phyloP scores from a whole-genome alignment of 2,888 invertebrate species.

The Chalcosyrphus nemorum region DNA sequence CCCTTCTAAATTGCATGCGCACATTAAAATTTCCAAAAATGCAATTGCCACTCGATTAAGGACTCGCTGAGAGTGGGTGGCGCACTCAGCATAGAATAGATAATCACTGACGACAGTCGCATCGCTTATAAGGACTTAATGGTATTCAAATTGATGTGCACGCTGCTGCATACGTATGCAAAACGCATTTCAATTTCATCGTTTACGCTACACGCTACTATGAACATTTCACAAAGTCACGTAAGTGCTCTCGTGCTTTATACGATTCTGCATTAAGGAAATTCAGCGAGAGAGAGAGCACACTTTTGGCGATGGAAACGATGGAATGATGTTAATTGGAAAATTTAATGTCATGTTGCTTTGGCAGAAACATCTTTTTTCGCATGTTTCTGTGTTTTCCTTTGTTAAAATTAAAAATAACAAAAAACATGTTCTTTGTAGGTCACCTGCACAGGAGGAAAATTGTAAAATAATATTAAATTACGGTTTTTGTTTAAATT shows the following conservation, averaged over 20 bases:
- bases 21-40: constrained; percentile 13
- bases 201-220: constrained; percentile 25
- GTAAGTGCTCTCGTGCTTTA: constrained; percentile 37
- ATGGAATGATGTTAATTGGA: constrained; percentile 28
- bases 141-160: constrained; percentile 50
- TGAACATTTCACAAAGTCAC: constrained; percentile 52
- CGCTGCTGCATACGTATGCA: constrained; percentile 7
- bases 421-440: no score
- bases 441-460: not conserved
- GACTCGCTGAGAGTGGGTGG: not conserved
- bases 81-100: constrained; percentile 15
- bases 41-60: constrained; percentile 38
- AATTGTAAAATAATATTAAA: not conserved
- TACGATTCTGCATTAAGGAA: constrained; percentile 23
- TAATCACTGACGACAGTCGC: constrained; percentile 25
- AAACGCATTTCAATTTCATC: constrained; percentile 40
- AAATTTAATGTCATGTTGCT: constrained; percentile 16
- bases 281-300: not conserved
- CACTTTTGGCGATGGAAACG: not conserved
- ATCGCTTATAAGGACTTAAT: constrained; percentile 35
- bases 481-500: not conserved
- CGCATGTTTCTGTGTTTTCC: not conserved
- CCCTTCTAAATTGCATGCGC: constrained; percentile 14
- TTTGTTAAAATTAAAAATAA: constrained; percentile 10
- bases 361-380: no score